Conservation (phyloP, 2,888 invertebrate genomes). For the Mongoloraphidia duomilia region DNA sequence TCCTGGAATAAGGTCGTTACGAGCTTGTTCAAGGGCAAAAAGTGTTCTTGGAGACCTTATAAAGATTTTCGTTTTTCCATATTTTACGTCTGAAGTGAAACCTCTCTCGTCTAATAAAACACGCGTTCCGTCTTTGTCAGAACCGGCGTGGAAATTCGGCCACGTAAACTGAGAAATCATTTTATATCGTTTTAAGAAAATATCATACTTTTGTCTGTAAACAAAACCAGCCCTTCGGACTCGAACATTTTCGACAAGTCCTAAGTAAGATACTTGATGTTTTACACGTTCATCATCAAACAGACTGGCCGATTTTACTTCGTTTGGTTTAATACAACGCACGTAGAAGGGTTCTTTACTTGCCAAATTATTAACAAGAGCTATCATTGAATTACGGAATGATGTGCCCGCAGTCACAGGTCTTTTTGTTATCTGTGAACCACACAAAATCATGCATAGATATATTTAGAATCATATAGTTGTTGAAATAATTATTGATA, state of each 20-base stretch:
- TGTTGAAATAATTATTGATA: background rate
- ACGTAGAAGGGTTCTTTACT: constrained; percentile 95
- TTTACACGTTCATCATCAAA: constrained; percentile 71
- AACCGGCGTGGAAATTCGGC: constrained; percentile 81
- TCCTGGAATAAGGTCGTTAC: constrained; percentile 77
- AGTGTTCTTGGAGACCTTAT: constrained; percentile 85
- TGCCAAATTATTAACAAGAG: constrained; percentile 73
- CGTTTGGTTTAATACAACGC: constrained; percentile 94
- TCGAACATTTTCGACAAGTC: constrained; percentile 87
- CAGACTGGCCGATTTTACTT: constrained; percentile 70
- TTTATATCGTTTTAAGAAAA: constrained; percentile 90
- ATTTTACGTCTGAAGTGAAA: constrained; percentile 72
- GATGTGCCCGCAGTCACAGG: constrained; percentile 88
- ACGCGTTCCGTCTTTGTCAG: constrained; percentile 68
- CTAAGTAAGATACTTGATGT: constrained; percentile 74
- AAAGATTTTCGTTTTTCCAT: constrained; percentile 92
- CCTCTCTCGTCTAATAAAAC: constrained; percentile 71
- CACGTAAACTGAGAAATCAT: constrained; percentile 92
- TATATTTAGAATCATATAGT: constrained; percentile 29
- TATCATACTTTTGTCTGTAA: constrained; percentile 84
- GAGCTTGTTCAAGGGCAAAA: constrained; percentile 73
- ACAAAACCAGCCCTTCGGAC: constrained; percentile 95
- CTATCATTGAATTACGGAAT: constrained; percentile 89
- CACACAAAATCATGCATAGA: constrained; percentile 2
- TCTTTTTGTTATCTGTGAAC: constrained; percentile 73